A percentile compares a stretch with the other conserved stretches of the same genome.
Conservation (phyloP, 2,113 vertebrate genomes). For the Tyrannus savana region DNA sequence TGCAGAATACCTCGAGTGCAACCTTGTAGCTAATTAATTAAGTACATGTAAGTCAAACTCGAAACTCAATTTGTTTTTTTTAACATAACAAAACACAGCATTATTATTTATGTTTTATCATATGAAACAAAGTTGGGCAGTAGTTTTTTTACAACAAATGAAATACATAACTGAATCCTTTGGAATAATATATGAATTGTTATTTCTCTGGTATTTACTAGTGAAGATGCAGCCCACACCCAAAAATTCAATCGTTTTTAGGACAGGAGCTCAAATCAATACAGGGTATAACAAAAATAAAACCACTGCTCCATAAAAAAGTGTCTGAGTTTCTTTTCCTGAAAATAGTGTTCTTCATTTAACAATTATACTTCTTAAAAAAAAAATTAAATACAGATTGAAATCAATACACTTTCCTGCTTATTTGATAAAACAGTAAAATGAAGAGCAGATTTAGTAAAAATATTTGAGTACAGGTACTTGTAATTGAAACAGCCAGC, state of each 20-base stretch:
- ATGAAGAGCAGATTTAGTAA: neutral
- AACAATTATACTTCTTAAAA: neutral
- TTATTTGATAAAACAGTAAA: neutral
- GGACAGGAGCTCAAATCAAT: neutral
- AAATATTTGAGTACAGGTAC: neutral
- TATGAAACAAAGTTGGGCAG: neutral
- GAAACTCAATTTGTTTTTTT: neutral
- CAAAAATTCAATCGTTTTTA: neutral
- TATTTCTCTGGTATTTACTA: neutral
- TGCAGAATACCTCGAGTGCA: neutral
- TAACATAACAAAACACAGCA: neutral
- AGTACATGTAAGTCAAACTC: neutral
- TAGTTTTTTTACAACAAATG: neutral
- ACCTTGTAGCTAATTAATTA: neutral
- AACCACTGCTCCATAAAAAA: neutral
- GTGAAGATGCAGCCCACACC: neutral
- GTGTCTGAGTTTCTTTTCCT: neutral
- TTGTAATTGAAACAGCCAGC: slow-evolving; percentile 47
- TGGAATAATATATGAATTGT: neutral
- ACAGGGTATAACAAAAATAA: neutral
- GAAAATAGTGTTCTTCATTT: neutral
- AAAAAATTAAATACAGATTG: neutral
- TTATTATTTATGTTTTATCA: neutral
- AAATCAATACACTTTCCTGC: neutral
- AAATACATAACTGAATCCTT: neutral